Conservation (phyloP, 2,888 invertebrate genomes). For the Spilarctia lutea region DNA sequence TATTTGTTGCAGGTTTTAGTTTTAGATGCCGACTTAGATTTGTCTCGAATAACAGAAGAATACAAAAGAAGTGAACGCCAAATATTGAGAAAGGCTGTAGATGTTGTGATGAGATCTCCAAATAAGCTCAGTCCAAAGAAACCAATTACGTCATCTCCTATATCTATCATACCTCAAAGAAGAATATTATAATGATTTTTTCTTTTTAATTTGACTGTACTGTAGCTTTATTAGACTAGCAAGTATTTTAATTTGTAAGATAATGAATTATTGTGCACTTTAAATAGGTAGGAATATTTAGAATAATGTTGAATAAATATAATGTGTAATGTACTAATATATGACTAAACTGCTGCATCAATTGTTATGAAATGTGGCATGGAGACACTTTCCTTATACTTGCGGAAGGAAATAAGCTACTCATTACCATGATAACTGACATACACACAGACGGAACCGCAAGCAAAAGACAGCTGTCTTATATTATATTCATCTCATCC, state of each 20-base stretch:
- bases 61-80: slow-evolving; percentile 88
- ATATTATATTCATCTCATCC: background rate
- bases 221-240: slow-evolving; percentile 8
- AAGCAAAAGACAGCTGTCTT: background rate
- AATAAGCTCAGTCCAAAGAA: slow-evolving; percentile 81
- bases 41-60: slow-evolving; percentile 88
- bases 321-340: background rate
- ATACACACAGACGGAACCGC: too few species aligned
- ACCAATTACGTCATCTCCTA: slow-evolving; percentile 74
- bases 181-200: slow-evolving; percentile 66
- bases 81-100: slow-evolving; percentile 79
- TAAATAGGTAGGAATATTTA: background rate
- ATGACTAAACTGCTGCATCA: too few species aligned
- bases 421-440: too few species aligned
- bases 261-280: background rate
- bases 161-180: slow-evolving; percentile 74
- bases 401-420: too few species aligned
- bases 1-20: slow-evolving; percentile 85
- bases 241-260: slow-evolving; percentile 40
- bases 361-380: too few species aligned
- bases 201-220: background rate
- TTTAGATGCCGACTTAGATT: slow-evolving; percentile 89
- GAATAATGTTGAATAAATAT: background rate
- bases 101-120: slow-evolving; percentile 82
- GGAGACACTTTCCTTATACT: too few species aligned